phyloP scores from a whole-genome alignment of 2,113 vertebrate genomes.

The Tyto alba region DNA sequence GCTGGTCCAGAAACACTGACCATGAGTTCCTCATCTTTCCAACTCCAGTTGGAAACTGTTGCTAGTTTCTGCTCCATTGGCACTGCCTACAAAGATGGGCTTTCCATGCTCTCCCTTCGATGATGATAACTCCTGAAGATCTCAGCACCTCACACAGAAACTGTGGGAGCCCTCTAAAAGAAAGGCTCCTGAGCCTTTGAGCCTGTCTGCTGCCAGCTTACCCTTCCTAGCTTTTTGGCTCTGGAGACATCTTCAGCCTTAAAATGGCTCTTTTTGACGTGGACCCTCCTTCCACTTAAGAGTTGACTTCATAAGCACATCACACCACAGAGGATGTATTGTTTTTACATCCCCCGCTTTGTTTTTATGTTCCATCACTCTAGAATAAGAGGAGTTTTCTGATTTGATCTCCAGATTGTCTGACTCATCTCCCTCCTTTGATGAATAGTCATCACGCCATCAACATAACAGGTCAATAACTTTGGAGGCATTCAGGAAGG shows the following conservation, averaged over 20 bases:
- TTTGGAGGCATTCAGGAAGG: background rate
- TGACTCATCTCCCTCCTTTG: background rate
- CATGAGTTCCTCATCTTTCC: background rate
- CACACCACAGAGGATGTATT: background rate
- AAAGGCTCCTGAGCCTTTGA: background rate
- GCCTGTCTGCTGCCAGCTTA: too few relatives aligned
- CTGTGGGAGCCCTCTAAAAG: background rate
- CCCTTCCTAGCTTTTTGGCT: too few relatives aligned
- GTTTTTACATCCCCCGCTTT: background rate
- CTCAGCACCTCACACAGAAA: background rate
- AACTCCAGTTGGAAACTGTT: background rate
- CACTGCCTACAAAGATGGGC: background rate
- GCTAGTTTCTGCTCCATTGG: background rate
- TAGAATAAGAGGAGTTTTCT: background rate
- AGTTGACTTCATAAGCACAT: background rate
- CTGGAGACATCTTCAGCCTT: background rate
- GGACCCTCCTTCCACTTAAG: background rate
- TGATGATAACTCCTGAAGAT: background rate
- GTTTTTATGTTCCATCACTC: background rate
- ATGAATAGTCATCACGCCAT: background rate
- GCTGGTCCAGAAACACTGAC: background rate
- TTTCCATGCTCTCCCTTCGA: background rate
- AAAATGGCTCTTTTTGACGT: background rate
- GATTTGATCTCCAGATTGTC: background rate
- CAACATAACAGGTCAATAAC: background rate